Evolutionary conservation across 2,113 vertebrate genomes (phyloP).

Genomic region (Grammomys surdaster): DNA sequence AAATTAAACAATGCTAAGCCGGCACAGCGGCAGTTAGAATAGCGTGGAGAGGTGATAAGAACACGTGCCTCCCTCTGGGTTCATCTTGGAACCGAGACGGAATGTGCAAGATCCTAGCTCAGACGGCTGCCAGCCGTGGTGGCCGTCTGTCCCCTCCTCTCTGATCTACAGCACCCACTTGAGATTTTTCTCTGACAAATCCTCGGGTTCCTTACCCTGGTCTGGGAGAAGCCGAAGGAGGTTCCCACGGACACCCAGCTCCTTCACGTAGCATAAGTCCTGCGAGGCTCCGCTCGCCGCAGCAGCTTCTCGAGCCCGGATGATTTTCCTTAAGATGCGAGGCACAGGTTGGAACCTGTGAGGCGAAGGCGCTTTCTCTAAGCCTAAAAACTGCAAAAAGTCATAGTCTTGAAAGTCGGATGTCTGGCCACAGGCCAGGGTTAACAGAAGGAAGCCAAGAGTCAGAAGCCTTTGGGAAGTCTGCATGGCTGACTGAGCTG

Average conservation of each 20-base stretch:
- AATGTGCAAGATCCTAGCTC: neutral
- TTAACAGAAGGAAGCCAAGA: slow-evolving; percentile 39
- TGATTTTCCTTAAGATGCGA: slow-evolving; percentile 62
- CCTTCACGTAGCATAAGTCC: slow-evolving; percentile 63
- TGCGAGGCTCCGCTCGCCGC: neutral
- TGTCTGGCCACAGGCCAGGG: slow-evolving; percentile 19
- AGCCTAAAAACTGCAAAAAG: slow-evolving; percentile 60
- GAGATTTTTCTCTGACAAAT: neutral
- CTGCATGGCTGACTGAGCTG: slow-evolving; percentile 21
- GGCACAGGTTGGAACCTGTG: slow-evolving; percentile 65
- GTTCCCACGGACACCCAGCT: slow-evolving; percentile 68
- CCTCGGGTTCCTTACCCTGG: slow-evolving; percentile 61
- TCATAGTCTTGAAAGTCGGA: slow-evolving; percentile 11
- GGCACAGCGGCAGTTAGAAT: neutral
- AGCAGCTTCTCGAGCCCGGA: slow-evolving; percentile 46
- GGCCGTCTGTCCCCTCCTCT: neutral
- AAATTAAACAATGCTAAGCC: neutral
- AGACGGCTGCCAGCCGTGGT: neutral
- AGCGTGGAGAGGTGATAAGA: neutral
- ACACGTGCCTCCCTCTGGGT: neutral
- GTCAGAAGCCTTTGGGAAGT: neutral
- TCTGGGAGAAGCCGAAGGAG: slow-evolving; percentile 69
- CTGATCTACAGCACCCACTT: neutral
- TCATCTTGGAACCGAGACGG: neutral
- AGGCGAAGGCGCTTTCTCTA: slow-evolving; percentile 52